Percentiles rank a stretch among this genome's conserved stretches.
Conservation (phyloP, 2,113 vertebrate genomes). For the Phaethornis superciliosus region DNA sequence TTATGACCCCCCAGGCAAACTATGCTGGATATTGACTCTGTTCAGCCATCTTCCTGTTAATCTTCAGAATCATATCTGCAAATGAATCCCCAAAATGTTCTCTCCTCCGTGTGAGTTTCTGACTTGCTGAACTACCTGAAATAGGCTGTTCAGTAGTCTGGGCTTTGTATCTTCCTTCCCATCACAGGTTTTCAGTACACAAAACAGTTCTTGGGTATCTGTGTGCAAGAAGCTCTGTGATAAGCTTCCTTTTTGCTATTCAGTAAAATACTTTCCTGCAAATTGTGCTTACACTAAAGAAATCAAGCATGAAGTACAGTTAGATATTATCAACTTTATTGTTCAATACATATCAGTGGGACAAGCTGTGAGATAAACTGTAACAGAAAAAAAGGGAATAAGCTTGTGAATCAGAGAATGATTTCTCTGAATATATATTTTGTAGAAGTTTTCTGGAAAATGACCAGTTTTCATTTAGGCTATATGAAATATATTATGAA, state of each 20-base stretch:
- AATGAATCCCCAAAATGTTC: not conserved
- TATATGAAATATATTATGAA: not conserved
- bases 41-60: not conserved
- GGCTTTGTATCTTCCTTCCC: not conserved
- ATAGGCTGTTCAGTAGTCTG: not conserved
- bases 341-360: not conserved
- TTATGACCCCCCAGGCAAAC: not conserved
- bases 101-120: not conserved
- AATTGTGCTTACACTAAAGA: slow-evolving; percentile 19
- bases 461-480: not conserved
- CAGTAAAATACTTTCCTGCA: slow-evolving; percentile 7
- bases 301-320: slow-evolving; percentile 4
- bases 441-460: not conserved
- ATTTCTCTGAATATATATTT: not conserved
- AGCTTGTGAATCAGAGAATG: not conserved
- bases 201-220: slow-evolving; percentile 25
- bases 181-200: slow-evolving; percentile 16
- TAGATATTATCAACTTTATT: slow-evolving; percentile 29
- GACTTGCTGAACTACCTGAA: not conserved
- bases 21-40: not conserved
- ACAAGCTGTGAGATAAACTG: slow-evolving; percentile 1
- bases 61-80: not conserved
- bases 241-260: slow-evolving; percentile 45
- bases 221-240: not conserved
- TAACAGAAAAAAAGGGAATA: not conserved